Percentiles rank a stretch among this genome's conserved stretches.
phyloP scores from a whole-genome alignment of 2,113 vertebrate genomes.

The Pterophyllum scalare region DNA sequence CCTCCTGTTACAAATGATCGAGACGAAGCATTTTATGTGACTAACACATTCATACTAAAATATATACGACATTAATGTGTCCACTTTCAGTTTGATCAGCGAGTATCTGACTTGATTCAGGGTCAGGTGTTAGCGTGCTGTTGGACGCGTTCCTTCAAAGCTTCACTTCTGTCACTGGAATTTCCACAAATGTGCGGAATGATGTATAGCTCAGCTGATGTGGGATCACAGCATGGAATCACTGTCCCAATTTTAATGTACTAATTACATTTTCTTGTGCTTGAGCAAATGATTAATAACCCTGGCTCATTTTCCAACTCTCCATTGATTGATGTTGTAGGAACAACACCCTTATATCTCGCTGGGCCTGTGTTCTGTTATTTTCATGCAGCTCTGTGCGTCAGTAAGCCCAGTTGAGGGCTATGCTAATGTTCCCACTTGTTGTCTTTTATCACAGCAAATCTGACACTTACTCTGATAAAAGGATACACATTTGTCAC shows the following conservation, averaged over 20 bases:
- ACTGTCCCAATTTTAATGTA: constrained; percentile 66
- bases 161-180: neutral
- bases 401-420: constrained; percentile 37
- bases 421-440: constrained; percentile 41
- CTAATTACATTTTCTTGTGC: constrained; percentile 77
- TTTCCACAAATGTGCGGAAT: neutral
- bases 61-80: neutral
- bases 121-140: neutral
- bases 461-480: constrained; percentile 50
- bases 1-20: constrained; percentile 9
- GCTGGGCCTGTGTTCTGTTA: constrained; percentile 37
- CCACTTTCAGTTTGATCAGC: neutral
- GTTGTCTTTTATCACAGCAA: constrained; percentile 49
- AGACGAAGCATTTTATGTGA: neutral
- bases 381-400: constrained; percentile 34
- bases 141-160: neutral
- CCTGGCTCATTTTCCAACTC: constrained; percentile 52
- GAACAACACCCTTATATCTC: constrained; percentile 28
- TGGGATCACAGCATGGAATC: constrained; percentile 38
- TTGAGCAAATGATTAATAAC: constrained; percentile 74
- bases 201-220: constrained; percentile 35
- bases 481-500: constrained; percentile 46
- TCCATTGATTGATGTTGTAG: constrained; percentile 72
- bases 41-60: constrained; percentile 11
- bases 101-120: neutral